Evolutionary conservation across 2,113 vertebrate species (phyloP).

Genomic region (Larimichthys crocea): DNA sequence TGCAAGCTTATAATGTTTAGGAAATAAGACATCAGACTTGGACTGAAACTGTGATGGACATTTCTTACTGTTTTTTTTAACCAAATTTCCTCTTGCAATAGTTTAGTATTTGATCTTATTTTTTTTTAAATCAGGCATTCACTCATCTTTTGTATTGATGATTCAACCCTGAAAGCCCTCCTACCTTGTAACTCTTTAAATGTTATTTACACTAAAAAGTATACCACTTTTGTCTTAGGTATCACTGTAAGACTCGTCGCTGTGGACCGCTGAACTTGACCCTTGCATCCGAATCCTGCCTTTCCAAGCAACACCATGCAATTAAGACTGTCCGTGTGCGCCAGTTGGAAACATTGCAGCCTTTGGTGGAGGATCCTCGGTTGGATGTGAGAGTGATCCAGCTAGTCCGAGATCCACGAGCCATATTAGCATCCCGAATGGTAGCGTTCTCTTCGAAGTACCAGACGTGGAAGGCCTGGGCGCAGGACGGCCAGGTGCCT

Average conservation of each 20-base stretch:
- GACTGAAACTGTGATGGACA: neutral
- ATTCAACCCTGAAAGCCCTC: neutral
- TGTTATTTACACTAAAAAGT: neutral
- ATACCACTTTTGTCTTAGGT: conserved; percentile 65
- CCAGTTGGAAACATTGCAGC: conserved; percentile 91
- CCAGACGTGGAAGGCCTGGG: conserved; percentile 93
- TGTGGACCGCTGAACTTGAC: conserved; percentile 96
- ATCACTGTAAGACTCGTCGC: conserved; percentile 90
- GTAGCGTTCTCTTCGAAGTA: conserved; percentile 94
- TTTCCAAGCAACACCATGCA: conserved; percentile 88
- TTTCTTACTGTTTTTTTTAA: neutral
- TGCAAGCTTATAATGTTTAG: neutral
- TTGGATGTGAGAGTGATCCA: conserved; percentile 94
- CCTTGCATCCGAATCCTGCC: conserved; percentile 89
- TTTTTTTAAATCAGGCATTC: neutral
- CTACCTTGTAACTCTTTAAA: neutral
- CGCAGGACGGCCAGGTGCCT: conserved; percentile 85
- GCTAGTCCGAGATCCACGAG: conserved; percentile 94
- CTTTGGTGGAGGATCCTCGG: conserved; percentile 90
- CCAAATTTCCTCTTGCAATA: neutral
- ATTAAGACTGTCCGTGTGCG: conserved; percentile 93
- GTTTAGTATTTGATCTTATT: neutral
- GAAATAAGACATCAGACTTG: neutral
- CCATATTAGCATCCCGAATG: conserved; percentile 94
- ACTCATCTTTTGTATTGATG: neutral